Conservation (phyloP, 2,888 invertebrate genomes). For the Pteria penguin region DNA sequence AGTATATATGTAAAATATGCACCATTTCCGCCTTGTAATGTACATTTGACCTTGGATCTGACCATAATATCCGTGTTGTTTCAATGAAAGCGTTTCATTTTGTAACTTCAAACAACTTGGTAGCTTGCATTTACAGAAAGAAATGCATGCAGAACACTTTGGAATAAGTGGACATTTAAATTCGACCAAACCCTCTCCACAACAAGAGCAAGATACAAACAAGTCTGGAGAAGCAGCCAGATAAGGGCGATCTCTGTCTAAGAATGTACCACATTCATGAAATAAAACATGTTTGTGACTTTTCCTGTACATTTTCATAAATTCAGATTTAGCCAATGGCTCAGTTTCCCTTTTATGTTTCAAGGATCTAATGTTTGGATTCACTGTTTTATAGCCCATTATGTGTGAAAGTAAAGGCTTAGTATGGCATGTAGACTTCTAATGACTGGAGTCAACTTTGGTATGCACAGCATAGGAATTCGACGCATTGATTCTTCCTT, state of each 20-base stretch:
- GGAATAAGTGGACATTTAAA: neutral
- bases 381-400: neutral
- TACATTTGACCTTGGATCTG: neutral
- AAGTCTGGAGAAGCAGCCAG: neutral
- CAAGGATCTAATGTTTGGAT: constrained; percentile 1
- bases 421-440: no score
- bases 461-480: neutral
- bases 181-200: neutral
- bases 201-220: neutral
- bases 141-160: neutral
- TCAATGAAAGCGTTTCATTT: neutral
- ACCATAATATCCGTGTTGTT: neutral
- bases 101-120: neutral
- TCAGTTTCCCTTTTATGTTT: constrained; percentile 5
- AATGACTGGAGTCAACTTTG: neutral
- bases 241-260: neutral
- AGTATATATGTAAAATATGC: neutral
- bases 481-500: neutral
- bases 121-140: constrained; percentile 22
- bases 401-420: neutral
- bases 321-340: neutral
- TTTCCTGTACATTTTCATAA: neutral
- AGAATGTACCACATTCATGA: neutral
- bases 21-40: neutral
- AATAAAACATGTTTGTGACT: neutral